Base-by-base conservation (phyloP, 92 coral and sea anemone species). In the Parazoanthus swiftii region DNA sequence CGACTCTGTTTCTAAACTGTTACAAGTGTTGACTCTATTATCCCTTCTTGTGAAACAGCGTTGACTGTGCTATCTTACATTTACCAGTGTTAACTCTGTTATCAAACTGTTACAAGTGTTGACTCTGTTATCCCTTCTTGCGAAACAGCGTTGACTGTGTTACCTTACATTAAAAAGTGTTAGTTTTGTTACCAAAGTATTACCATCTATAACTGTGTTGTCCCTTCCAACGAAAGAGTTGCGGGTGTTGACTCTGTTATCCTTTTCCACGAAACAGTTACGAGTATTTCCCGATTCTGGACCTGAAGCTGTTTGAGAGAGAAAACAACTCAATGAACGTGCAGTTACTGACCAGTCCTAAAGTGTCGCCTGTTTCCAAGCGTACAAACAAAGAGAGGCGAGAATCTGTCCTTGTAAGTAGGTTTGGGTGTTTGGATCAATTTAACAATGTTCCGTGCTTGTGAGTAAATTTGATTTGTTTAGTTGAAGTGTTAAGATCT, bases 281-380 rank as follows among this genome's bases (percentile, higher is more conserved):
- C 74, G 95, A 93, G 20, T 93, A 91, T 43, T 97, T 97, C 66
- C 99, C 99, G n/a, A 84, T 56, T 37, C 91, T 97, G 51, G 92
- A 97, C 82, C 90, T 91, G 73, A 89, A 92, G 10, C 86, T 91
- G 35, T 91, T 97, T 88, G 86, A 92, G 77, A 90, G 94, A 35
- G 97, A 93, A 84, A 88, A 90, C 73, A 86, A 86, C 5, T 79
- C 94, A 0, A 65, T 88, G 26, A 86, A 88, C 23, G 68, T 93
- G 1, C 90, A 78, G 75, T 79, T 95, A 3, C 65, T 74, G 21
- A 86, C 83, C 82, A 92, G 95, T 59, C 95, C 95, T 73, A 94
- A 94, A 36, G 94, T 89, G 48, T 94, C 96, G 20, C 92, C 96
- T 77, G 96, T 92, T 85, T 93, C 90, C 7, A 86, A 88, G 54